Percentiles rank a stretch among this genome's conserved stretches.
These are phyloP conservation scores for Oncorhynchus clarkii DNA, from an alignment of 2,113 vertebrate genomes.

Conservation along the genomic window DNA sequence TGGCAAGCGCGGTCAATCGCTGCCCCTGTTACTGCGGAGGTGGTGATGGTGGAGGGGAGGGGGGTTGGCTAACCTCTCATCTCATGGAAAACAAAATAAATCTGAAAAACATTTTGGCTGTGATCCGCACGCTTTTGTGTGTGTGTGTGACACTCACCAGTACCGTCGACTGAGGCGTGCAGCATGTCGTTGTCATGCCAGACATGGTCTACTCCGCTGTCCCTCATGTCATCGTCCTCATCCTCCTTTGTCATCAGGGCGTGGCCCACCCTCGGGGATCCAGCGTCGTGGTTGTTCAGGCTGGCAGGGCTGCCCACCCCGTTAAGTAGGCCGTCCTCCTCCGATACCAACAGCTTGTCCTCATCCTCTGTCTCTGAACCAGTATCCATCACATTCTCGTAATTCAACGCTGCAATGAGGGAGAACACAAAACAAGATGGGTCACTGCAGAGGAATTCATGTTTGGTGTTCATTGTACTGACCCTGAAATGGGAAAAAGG, in stretches of 20 bases:
- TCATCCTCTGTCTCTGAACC: slow-evolving; percentile 98
- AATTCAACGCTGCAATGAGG: slow-evolving; percentile 86
- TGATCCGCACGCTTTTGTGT: too few species aligned
- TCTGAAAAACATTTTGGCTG: neutral
- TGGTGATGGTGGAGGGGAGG: neutral
- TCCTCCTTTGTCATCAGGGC: slow-evolving; percentile 87
- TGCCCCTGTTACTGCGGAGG: neutral
- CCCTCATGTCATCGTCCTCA: slow-evolving; percentile 93
- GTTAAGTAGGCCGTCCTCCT: slow-evolving; percentile 88
- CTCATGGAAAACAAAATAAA: neutral
- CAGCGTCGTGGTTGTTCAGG: slow-evolving; percentile 83
- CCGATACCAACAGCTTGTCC: slow-evolving; percentile 93
- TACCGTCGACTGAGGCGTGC: slow-evolving; percentile 91
- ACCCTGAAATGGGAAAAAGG: neutral
- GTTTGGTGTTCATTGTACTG: neutral
- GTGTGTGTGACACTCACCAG: slow-evolving; percentile 77
- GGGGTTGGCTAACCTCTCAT: neutral
- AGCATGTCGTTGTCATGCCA: slow-evolving; percentile 93
- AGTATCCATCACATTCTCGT: slow-evolving; percentile 97
- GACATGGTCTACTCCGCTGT: slow-evolving; percentile 87
- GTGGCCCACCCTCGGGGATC: slow-evolving; percentile 88
- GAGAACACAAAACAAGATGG: slow-evolving; percentile 31
- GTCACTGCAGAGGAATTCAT: slow-evolving; percentile 15
- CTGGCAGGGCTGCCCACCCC: slow-evolving; percentile 88
- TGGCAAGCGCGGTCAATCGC: neutral